Conservation (phyloP, 2,888 invertebrate genomes). For the Nymphalis polychloros region DNA sequence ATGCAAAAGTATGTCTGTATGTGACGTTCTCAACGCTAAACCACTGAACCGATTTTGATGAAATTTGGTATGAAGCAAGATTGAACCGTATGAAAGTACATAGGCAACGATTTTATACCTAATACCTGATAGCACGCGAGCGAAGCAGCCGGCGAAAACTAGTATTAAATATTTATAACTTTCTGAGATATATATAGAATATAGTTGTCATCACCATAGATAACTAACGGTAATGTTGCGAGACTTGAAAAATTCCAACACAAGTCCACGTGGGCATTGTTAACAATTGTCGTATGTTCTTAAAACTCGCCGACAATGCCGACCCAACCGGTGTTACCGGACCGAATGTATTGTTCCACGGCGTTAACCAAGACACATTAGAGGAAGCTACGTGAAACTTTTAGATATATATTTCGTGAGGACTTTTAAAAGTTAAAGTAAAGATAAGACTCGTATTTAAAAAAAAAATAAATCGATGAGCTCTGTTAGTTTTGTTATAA, state of each 20-base stretch:
- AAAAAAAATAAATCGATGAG: too few relatives aligned
- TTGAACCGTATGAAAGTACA: too few relatives aligned
- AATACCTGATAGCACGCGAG: too few relatives aligned
- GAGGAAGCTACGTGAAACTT: conserved; percentile 19
- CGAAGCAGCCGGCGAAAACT: too few relatives aligned
- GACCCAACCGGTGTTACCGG: conserved; percentile 31
- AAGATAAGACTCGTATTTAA: not conserved
- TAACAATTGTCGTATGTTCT: conserved; percentile 28
- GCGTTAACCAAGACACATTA: conserved; percentile 30
- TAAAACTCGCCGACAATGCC: conserved; percentile 27
- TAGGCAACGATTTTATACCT: too few relatives aligned
- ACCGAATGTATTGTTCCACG: conserved; percentile 34
- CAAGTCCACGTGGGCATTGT: conserved; percentile 13
- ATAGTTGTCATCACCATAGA: not conserved
- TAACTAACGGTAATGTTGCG: not conserved
- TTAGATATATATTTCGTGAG: conserved; percentile 15
- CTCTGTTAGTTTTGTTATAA: too few relatives aligned
- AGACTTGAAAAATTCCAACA: conserved; percentile 10
- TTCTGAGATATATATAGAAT: not conserved
- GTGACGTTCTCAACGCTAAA: too few relatives aligned
- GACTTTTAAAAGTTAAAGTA: not conserved
- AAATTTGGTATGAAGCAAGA: too few relatives aligned
- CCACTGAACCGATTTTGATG: too few relatives aligned
- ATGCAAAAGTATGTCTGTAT: not conserved
- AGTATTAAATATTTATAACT: too few relatives aligned